Conservation (phyloP, 2,888 invertebrate species). For the Quadriops clusia region DNA sequence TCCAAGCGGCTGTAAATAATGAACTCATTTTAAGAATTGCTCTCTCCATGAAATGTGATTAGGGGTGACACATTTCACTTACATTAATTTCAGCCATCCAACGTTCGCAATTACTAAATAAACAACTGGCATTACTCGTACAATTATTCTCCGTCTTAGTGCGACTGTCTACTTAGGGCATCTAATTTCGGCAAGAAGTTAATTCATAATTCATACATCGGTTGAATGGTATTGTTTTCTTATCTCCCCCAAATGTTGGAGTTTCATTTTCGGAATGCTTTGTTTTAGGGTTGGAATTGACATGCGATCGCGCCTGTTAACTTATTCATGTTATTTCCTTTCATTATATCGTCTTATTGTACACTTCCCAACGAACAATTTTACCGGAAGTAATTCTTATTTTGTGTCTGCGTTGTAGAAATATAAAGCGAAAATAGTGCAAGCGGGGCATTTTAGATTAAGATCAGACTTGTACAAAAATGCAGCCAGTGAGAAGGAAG, state of each 20-base stretch:
- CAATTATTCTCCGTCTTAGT: no score
- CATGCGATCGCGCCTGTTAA: conserved; percentile 18
- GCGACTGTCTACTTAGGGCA: no score
- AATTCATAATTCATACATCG: conserved; percentile 15
- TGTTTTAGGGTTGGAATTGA: conserved; percentile 17
- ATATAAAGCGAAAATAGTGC: neutral
- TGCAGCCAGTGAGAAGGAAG: no score
- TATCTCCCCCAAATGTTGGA: conserved; percentile 16
- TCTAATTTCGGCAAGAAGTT: conserved; percentile 6
- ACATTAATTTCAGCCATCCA: no score
- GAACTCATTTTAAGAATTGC: no score
- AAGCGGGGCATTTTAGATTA: no score
- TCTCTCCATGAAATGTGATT: no score
- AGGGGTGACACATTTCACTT: no score
- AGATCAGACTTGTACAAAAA: no score
- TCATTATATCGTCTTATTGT: conserved; percentile 15
- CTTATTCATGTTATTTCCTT: conserved; percentile 17
- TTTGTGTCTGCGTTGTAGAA: neutral
- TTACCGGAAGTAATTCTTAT: neutral
- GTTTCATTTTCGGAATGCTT: conserved; percentile 15
- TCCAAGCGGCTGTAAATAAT: no score
- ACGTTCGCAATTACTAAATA: no score
- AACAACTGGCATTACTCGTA: no score
- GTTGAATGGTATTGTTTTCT: conserved; percentile 16
- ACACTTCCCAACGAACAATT: neutral